Evolutionary conservation across 2,113 vertebrate genomes (phyloP).

Genomic region (Tichodroma muraria): DNA sequence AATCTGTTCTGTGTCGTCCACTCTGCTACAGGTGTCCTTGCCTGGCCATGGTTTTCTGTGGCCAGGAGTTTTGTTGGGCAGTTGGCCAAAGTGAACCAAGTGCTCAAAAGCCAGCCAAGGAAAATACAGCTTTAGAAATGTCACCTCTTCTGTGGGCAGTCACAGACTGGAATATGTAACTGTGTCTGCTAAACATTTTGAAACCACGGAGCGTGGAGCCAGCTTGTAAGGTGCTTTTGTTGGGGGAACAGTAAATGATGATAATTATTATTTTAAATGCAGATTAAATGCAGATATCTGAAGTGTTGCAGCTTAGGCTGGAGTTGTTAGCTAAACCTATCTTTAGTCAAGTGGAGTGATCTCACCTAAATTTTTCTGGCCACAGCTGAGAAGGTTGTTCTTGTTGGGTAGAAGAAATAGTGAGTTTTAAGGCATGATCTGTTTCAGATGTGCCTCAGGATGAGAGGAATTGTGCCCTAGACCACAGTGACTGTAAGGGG

Average conservation of each 20-base stretch:
- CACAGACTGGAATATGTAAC: background rate
- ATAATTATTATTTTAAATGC: background rate
- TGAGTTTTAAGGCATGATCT: background rate
- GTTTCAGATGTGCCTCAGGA: background rate
- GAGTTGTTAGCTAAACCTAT: background rate
- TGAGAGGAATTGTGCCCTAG: background rate
- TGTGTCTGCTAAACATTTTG: background rate
- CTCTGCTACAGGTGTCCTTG: background rate
- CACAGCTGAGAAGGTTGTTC: background rate
- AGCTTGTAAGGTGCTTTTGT: background rate
- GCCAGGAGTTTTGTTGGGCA: background rate
- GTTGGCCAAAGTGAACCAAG: slow-evolving; percentile 3
- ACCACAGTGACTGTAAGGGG: background rate
- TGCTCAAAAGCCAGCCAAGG: slow-evolving; percentile 11
- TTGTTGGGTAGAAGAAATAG: background rate
- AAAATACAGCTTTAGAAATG: slow-evolving; percentile 7
- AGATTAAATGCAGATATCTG: background rate
- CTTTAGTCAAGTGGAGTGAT: background rate
- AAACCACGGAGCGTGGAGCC: background rate
- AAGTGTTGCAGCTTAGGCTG: background rate
- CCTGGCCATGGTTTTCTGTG: background rate
- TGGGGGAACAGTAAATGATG: background rate
- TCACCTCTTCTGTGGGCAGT: background rate
- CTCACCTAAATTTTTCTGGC: background rate
- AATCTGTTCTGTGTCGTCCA: background rate